Evolutionary conservation across 64 coral and sea anemone species (phyloP).

Genomic region (Montipora sp.): DNA sequence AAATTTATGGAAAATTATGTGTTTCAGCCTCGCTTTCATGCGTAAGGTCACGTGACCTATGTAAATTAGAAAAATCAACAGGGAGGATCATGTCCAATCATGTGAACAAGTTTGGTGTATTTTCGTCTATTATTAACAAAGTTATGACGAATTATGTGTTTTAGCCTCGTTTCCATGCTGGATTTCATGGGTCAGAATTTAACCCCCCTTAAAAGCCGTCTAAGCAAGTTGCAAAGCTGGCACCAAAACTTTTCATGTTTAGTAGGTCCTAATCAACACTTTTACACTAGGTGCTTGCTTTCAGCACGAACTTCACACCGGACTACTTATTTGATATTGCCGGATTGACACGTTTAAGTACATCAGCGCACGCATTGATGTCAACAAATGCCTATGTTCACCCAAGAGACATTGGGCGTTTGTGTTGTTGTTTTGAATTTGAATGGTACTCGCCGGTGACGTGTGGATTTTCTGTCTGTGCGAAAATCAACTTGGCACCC

Average conservation of each 20-base stretch:
- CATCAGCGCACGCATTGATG: too few species aligned
- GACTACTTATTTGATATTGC: background rate
- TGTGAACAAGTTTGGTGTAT: slow-evolving; percentile 57
- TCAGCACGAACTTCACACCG: slow-evolving; percentile 66
- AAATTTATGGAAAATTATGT: slow-evolving; percentile 75
- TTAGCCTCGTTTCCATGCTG: slow-evolving; percentile 2
- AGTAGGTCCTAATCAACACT: slow-evolving; percentile 70
- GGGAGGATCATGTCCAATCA: slow-evolving; percentile 55
- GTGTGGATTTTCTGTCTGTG: too few species aligned
- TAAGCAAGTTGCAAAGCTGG: slow-evolving; percentile 54
- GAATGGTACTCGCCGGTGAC: too few species aligned
- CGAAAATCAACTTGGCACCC: too few species aligned
- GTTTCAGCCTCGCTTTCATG: slow-evolving; percentile 78
- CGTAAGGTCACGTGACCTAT: slow-evolving; percentile 66
- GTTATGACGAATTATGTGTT: slow-evolving; percentile 34
- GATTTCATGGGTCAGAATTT: slow-evolving; percentile 9
- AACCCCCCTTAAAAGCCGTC: slow-evolving; percentile 22
- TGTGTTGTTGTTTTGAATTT: too few species aligned
- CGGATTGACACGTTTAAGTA: too few species aligned
- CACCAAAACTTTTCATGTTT: slow-evolving; percentile 71
- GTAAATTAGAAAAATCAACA: slow-evolving; percentile 65
- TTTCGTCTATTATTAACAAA: slow-evolving; percentile 63
- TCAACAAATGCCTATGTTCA: too few species aligned
- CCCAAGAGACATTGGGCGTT: too few species aligned
- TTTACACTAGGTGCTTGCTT: slow-evolving; percentile 57